Conservation (phyloP, 2,113 vertebrate species). For the Muntiacus reevesi region DNA sequence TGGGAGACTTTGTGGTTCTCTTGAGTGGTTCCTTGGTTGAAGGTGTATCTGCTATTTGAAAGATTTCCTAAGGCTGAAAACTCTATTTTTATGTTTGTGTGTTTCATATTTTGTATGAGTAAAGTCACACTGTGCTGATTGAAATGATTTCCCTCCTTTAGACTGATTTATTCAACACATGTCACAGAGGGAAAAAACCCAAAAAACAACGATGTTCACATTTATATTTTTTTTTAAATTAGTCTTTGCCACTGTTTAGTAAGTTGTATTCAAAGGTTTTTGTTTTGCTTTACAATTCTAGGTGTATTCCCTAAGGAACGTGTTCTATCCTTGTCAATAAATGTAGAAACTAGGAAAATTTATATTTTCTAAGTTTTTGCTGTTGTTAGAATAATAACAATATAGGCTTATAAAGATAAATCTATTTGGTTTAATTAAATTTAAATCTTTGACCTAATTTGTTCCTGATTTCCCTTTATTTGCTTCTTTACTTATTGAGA, state of each 20-base stretch:
- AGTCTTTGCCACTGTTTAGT: background rate
- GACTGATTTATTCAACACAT: background rate
- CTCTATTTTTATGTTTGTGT: conserved; percentile 12
- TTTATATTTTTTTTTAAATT: background rate
- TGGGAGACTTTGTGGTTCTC: background rate
- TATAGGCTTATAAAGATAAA: background rate
- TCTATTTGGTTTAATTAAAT: background rate
- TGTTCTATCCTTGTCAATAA: background rate
- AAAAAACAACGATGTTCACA: background rate
- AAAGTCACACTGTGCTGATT: background rate
- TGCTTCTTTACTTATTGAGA: background rate
- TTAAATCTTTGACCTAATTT: background rate
- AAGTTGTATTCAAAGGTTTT: background rate
- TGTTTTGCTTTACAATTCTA: conserved; percentile 16
- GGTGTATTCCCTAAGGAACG: background rate
- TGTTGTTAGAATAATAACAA: background rate
- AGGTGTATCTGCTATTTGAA: background rate
- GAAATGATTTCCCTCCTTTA: background rate
- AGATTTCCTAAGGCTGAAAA: background rate
- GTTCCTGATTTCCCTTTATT: background rate
- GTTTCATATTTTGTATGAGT: background rate
- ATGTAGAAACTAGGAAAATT: background rate
- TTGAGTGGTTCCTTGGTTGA: background rate
- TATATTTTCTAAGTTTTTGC: background rate
- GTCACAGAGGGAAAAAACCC: background rate